These are phyloP conservation scores for Pterocles gutturalis DNA, from an alignment of 2,113 vertebrate species.

Conservation along the genomic window DNA sequence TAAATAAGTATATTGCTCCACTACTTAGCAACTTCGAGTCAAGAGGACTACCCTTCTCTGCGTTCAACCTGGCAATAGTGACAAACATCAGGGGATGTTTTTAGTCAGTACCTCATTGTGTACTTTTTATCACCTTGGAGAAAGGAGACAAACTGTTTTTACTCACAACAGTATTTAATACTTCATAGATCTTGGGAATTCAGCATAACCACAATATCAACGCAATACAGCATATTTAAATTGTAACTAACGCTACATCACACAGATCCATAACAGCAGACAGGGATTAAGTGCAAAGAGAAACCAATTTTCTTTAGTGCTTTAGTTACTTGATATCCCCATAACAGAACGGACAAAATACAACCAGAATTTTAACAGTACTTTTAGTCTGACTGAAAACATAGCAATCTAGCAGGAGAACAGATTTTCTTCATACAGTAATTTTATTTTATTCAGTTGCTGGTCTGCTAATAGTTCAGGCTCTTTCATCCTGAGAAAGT, in stretches of 20 bases:
- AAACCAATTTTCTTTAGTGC: conserved; percentile 80
- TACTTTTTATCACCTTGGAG: not conserved
- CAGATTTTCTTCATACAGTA: conserved; percentile 34
- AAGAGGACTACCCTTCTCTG: not conserved
- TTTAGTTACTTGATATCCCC: conserved; percentile 47
- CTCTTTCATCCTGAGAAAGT: conserved; percentile 20
- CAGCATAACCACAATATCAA: not conserved
- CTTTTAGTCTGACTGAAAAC: conserved; percentile 50
- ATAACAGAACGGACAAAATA: conserved; percentile 69
- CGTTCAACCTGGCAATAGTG: not conserved
- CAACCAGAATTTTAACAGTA: conserved; percentile 47
- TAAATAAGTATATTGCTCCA: conserved; percentile 24
- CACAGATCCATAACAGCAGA: conserved; percentile 13
- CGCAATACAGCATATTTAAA: not conserved
- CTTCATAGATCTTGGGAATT: not conserved
- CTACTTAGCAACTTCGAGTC: not conserved
- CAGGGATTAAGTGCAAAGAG: conserved; percentile 52
- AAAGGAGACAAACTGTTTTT: not conserved
- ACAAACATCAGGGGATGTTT: not conserved
- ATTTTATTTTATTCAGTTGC: conserved; percentile 71
- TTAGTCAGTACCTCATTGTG: not conserved
- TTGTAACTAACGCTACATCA: conserved; percentile 5
- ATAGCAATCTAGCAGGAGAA: conserved; percentile 3
- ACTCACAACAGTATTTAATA: not conserved
- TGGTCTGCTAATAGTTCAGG: conserved; percentile 34